These are phyloP conservation scores for Leptinotarsa rubiginosa DNA, from an alignment of 2,888 invertebrate species.

Conservation along the genomic window DNA sequence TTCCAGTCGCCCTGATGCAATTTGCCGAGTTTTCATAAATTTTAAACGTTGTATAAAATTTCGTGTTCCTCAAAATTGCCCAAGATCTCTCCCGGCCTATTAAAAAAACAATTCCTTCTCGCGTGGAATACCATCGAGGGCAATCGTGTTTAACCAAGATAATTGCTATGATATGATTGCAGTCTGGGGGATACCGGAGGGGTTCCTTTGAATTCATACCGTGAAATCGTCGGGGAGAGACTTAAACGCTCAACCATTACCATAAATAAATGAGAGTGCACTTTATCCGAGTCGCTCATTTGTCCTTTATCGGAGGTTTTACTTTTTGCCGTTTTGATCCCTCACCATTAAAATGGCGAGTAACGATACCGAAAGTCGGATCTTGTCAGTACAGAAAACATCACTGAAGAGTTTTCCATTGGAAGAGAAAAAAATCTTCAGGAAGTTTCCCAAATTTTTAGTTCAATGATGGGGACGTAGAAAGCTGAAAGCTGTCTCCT, in stretches of 20 bases:
- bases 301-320: constrained; percentile 24
- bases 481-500: too few species aligned
- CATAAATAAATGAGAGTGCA: constrained; percentile 66
- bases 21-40: neutral
- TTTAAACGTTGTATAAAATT: neutral
- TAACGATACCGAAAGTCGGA: neutral
- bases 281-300: constrained; percentile 51
- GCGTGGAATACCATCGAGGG: constrained; percentile 5
- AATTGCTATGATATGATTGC: constrained; percentile 48
- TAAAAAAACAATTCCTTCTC: constrained; percentile 32
- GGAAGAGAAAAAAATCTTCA: too few species aligned
- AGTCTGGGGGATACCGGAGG: constrained; percentile 23
- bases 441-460: too few species aligned
- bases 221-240: constrained; percentile 36
- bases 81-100: neutral
- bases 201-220: constrained; percentile 7
- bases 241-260: constrained; percentile 61
- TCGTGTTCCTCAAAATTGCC: neutral
- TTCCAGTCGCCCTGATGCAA: neutral
- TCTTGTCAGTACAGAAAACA: neutral
- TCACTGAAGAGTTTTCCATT: too few species aligned
- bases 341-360: neutral
- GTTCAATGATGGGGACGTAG: too few species aligned
- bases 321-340: constrained; percentile 23
- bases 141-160: constrained; percentile 34